These are phyloP conservation scores for Cancer borealis DNA, from an alignment of 2,888 invertebrate species.

Conservation along the genomic window DNA sequence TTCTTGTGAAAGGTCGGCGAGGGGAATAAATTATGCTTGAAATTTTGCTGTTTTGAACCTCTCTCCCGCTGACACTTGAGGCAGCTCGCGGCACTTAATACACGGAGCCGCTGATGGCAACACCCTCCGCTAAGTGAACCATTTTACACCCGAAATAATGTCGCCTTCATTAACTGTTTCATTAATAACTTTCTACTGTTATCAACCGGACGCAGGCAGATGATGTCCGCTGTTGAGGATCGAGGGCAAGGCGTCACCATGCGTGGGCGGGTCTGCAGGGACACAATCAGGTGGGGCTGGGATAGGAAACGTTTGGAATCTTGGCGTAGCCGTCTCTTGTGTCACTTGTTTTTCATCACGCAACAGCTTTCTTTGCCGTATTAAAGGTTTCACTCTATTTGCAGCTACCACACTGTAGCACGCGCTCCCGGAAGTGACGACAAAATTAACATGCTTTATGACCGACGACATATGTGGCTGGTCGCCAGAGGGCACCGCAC, in stretches of 20 bases:
- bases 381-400: constrained; percentile 49
- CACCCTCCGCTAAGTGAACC: constrained; percentile 54
- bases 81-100: constrained; percentile 43
- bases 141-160: constrained; percentile 63
- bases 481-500: neutral
- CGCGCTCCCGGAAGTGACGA: neutral
- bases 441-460: neutral
- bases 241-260: neutral
- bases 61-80: constrained; percentile 47
- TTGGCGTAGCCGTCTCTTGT: constrained; percentile 46
- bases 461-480: neutral
- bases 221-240: neutral
- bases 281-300: neutral
- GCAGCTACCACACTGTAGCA: constrained; percentile 47
- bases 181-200: constrained; percentile 54
- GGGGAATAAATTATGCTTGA: constrained; percentile 45
- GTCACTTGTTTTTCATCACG: constrained; percentile 58
- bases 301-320: constrained; percentile 58
- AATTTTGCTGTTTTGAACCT: neutral
- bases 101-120: constrained; percentile 53
- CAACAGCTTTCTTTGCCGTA: constrained; percentile 31
- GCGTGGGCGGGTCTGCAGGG: neutral
- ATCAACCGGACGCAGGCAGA: constrained; percentile 21
- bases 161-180: constrained; percentile 57
- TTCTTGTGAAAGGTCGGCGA: constrained; percentile 54